These are phyloP conservation scores for Neoniphon sammara DNA, from an alignment of 2,797 vertebrate genomes.

Conservation along the genomic window DNA sequence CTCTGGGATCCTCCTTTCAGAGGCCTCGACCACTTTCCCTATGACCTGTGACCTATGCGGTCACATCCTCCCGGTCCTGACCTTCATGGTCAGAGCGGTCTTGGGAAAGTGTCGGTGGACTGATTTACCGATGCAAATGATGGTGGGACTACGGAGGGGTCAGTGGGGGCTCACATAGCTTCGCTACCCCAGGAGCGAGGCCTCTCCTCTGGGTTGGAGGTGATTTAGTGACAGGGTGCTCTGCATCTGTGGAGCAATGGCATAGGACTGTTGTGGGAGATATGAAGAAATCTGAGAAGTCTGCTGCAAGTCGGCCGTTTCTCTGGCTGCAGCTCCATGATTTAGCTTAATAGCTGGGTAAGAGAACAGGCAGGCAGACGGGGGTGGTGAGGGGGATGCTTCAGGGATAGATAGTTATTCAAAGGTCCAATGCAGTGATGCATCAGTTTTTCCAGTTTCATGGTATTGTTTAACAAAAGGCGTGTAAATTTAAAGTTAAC, in stretches of 20 bases:
- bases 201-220: constrained; percentile 64
- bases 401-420: constrained; percentile 8
- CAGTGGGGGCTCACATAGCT: constrained; percentile 67
- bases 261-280: constrained; percentile 73
- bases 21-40: constrained; percentile 62
- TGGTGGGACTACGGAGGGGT: constrained; percentile 70
- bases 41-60: constrained; percentile 59
- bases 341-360: constrained; percentile 12
- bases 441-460: not conserved
- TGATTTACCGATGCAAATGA: constrained; percentile 81
- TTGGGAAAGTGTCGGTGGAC: constrained; percentile 80
- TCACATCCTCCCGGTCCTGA: constrained; percentile 77
- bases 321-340: constrained; percentile 66
- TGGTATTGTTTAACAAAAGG: not conserved
- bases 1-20: constrained; percentile 30
- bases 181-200: constrained; percentile 70
- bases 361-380: constrained; percentile 42
- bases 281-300: constrained; percentile 74
- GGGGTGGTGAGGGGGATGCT: not conserved
- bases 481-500: no score
- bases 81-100: constrained; percentile 69
- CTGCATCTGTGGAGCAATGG: constrained; percentile 65
- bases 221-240: constrained; percentile 77
- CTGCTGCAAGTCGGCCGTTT: constrained; percentile 69
- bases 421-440: constrained; percentile 1